Evolutionary conservation across 1,140 invertebrate genomes (phyloP).

Genomic region (Neodiprion fabricii): DNA sequence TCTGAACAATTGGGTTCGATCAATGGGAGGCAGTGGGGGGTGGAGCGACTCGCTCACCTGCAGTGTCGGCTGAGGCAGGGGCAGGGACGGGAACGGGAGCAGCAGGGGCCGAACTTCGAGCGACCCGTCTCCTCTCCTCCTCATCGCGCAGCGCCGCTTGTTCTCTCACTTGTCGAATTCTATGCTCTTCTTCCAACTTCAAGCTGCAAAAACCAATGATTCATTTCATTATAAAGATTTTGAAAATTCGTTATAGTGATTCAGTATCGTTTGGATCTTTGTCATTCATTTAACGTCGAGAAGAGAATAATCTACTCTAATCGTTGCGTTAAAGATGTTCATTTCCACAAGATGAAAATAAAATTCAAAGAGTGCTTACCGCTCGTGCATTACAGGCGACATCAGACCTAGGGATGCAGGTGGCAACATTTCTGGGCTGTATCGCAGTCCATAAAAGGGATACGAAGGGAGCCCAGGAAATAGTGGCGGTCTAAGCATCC

Average conservation of each 20-base stretch:
- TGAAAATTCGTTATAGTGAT: too few relatives aligned
- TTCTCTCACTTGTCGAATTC: constrained; percentile 64
- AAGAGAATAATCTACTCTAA: too few relatives aligned
- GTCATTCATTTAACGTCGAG: too few relatives aligned
- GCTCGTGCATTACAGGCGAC: constrained; percentile 67
- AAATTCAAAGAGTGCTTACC: constrained; percentile 47
- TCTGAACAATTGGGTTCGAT: constrained; percentile 32
- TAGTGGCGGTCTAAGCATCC: constrained; percentile 70
- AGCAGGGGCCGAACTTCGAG: constrained; percentile 60
- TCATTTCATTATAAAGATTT: neutral
- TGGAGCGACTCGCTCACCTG: constrained; percentile 62
- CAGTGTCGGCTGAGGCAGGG: constrained; percentile 56
- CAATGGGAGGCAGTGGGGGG: constrained; percentile 60
- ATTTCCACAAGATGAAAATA: neutral
- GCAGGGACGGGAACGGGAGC: constrained; percentile 54
- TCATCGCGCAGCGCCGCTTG: constrained; percentile 59
- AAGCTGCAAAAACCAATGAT: constrained; percentile 49
- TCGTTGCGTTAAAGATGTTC: too few relatives aligned
- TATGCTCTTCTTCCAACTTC: constrained; percentile 73
- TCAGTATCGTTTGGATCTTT: too few relatives aligned
- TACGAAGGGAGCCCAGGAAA: constrained; percentile 64
- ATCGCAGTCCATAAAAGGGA: constrained; percentile 64
- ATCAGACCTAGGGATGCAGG: constrained; percentile 61
- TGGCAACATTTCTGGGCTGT: constrained; percentile 63
- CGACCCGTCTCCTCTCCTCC: constrained; percentile 64